Evolutionary conservation across 2,797 vertebrate species (phyloP), one percentile per base, ranked within the genome.

Genomic region (Hemitrygon akajei): DNA sequence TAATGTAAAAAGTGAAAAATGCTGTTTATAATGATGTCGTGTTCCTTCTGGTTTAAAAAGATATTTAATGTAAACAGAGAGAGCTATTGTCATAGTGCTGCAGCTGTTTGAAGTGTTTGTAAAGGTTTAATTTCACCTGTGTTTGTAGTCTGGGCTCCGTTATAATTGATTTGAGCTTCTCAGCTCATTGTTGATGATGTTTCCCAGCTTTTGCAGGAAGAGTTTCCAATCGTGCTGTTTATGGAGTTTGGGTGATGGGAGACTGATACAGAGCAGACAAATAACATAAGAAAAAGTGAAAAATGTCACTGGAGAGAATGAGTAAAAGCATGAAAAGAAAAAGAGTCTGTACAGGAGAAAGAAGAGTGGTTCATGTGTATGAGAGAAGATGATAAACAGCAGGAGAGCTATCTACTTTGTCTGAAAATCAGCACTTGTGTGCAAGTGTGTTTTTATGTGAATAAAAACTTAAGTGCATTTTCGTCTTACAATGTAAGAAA

Each of bases 31-130:
- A 69, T 12, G 63, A 89, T 69, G 86, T 89, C 60, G n/a, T 66
- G 63, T 89, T 89, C n/a, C n/a, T 69, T 89, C n/a, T 89, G 20
- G 86, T 89, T 89, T 69, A 89, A 89, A 66, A 89, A 89, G 86
- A 37, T 89, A 89, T 89, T 89, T 69, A 89, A 69, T 69, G 16
- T 37, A 89, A 89, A 89, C 86, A 89, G 18, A 69, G n/a, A 37
- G 60, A 34, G 18, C 63, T 34, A 69, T 69, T 69, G 86, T 89
- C 63, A 89, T 22, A n/a, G n/a, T 22, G 18, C 86, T 69, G n/a
- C 86, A 89, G n/a, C 16, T 89, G 63, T 69, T 69, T 89, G 60
- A 89, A 89, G 86, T 69, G 18, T 89, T 89, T 89, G 60, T 69
- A 60, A 89, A 11, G 60, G 63, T 69, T 89, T 22, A 69, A 89